These are phyloP conservation scores for Pelagia noctiluca DNA, from an alignment of 30 jellyfish, hydroid and myxozoan genomes.

Conservation along the genomic window DNA sequence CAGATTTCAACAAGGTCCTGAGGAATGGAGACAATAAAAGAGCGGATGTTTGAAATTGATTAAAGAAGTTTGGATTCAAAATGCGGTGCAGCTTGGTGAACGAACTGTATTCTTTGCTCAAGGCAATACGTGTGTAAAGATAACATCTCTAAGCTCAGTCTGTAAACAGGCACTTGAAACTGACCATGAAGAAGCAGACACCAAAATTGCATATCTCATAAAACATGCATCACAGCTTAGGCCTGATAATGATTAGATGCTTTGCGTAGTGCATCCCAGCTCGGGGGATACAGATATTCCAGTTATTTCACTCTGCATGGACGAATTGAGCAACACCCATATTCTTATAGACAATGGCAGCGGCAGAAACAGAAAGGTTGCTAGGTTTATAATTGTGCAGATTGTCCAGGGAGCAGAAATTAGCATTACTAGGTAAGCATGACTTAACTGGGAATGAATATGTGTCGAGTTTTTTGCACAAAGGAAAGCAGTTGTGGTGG, in stretches of 20 bases:
- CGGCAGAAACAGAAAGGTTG: conserved; percentile 4
- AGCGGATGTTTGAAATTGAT: conserved; percentile 7
- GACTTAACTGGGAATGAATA: conserved; percentile 18
- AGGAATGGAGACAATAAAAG: conserved; percentile 42
- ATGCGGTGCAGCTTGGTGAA: conserved; percentile 21
- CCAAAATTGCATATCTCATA: conserved; percentile 39
- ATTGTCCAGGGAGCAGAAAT: conserved; percentile 27
- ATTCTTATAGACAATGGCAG: conserved; percentile 28
- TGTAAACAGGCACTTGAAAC: conserved; percentile 20
- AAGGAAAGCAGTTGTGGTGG: conserved; percentile 17
- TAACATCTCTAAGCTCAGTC: conserved; percentile 29
- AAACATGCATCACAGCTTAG: conserved; percentile 34
- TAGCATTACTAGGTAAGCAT: conserved; percentile 29
- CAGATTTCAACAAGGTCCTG: conserved; percentile 44
- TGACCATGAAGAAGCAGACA: conserved; percentile 60
- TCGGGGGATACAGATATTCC: conserved; percentile 39
- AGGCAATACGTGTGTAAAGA: conserved; percentile 46
- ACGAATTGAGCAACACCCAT: neutral
- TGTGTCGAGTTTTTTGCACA: conserved; percentile 13
- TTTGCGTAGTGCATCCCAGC: conserved; percentile 22
- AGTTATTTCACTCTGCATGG: conserved; percentile 46
- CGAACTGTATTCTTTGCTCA: conserved; percentile 34
- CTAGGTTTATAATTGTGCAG: neutral
- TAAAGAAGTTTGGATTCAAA: conserved; percentile 39
- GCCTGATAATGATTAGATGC: conserved; percentile 11